A percentile compares a stretch with the other conserved stretches of the same genome.
phyloP scores from a whole-genome alignment of 2,797 vertebrate species.

The Gobionotothen gibberifrons region DNA sequence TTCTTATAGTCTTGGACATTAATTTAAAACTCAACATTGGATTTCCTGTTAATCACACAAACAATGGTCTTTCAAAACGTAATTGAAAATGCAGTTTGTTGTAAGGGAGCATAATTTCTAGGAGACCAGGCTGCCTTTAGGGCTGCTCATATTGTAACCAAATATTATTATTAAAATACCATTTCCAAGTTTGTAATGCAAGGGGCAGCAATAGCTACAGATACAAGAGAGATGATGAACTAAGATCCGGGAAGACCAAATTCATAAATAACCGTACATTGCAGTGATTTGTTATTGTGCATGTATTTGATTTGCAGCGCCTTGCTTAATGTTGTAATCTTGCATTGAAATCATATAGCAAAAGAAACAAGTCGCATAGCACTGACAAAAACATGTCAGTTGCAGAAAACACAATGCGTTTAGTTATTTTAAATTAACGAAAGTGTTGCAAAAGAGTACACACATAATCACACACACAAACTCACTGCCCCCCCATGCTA shows the following conservation, averaged over 20 bases:
- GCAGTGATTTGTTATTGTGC: neutral
- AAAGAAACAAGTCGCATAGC: neutral
- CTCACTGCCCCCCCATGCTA: neutral
- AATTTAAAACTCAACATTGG: no score
- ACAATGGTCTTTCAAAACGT: no score
- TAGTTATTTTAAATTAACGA: conserved; percentile 27
- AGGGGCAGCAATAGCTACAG: neutral
- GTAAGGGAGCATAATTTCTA: no score
- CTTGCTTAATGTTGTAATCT: no score
- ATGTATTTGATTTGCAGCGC: neutral
- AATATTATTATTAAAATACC: no score
- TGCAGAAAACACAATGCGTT: conserved; percentile 30
- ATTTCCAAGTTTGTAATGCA: no score
- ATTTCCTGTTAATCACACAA: no score
- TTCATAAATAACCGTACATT: neutral
- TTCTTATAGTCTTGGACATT: no score
- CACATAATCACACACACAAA: conserved; percentile 25
- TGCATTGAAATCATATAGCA: no score
- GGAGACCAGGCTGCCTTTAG: no score
- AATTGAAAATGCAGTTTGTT: no score
- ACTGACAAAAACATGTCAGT: conserved; percentile 19
- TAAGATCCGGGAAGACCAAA: neutral
- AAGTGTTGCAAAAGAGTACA: conserved; percentile 22
- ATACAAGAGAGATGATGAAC: neutral
- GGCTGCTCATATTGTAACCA: no score